Percentiles rank a stretch among this genome's conserved stretches.
These are phyloP conservation scores for Alitta virens DNA, from an alignment of 2,888 invertebrate genomes.

Conservation along the genomic window DNA sequence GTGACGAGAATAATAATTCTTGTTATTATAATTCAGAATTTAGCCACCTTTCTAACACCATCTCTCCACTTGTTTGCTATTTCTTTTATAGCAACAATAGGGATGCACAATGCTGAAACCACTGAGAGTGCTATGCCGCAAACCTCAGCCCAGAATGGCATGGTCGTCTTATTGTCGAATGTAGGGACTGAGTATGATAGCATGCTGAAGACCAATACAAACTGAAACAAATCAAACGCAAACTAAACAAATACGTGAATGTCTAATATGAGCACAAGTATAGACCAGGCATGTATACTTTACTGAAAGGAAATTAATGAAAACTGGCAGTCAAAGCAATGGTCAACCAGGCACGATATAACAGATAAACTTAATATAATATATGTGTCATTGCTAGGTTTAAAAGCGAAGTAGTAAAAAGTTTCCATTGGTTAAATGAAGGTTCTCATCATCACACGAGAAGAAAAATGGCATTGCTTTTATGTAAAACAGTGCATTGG, in stretches of 20 bases:
- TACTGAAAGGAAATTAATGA: no score
- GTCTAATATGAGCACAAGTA: background rate
- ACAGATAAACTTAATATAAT: no score
- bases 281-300: background rate
- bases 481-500: no score
- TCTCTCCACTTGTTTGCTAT: background rate
- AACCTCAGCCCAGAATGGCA: constrained; percentile 19
- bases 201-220: constrained; percentile 19
- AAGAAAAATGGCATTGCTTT: no score
- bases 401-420: no score
- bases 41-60: background rate
- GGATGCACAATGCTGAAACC: constrained; percentile 3
- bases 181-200: constrained; percentile 10
- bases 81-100: constrained; percentile 1
- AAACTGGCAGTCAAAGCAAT: no score
- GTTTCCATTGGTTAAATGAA: no score
- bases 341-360: no score
- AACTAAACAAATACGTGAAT: background rate
- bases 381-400: no score
- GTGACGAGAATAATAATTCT: no score
- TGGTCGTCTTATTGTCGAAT: constrained; percentile 17
- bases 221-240: constrained; percentile 4
- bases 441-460: no score
- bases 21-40: no score
- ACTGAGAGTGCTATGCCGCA: constrained; percentile 13